These are phyloP conservation scores for Melitaea athalia DNA, from an alignment of 2,888 invertebrate species.

Conservation along the genomic window DNA sequence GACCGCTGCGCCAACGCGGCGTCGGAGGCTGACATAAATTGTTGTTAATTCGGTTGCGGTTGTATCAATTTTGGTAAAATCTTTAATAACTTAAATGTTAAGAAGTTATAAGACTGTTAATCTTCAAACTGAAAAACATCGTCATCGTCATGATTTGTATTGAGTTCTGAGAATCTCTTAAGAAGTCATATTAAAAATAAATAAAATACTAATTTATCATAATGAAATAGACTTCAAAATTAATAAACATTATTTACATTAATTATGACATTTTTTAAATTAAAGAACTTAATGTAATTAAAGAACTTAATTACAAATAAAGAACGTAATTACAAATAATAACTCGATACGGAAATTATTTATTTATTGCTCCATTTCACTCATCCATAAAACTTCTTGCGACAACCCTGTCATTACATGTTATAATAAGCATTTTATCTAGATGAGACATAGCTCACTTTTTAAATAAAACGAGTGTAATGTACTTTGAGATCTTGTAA, in stretches of 20 bases:
- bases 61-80: too few relatives aligned
- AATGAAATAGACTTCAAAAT: too few relatives aligned
- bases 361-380: constrained; percentile 8
- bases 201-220: too few relatives aligned
- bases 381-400: constrained; percentile 7
- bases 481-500: constrained; percentile 7
- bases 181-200: too few relatives aligned
- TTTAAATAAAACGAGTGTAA: constrained; percentile 12
- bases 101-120: too few relatives aligned
- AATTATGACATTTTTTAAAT: neutral
- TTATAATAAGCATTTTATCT: constrained; percentile 14
- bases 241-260: neutral
- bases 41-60: too few relatives aligned
- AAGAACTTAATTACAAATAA: neutral
- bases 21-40: too few relatives aligned
- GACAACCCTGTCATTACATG: constrained; percentile 12
- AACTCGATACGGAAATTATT: constrained; percentile 5
- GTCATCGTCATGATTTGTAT: too few relatives aligned
- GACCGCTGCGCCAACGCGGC: too few relatives aligned
- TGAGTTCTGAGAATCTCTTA: too few relatives aligned
- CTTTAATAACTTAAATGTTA: too few relatives aligned
- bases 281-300: neutral
- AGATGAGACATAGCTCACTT: constrained; percentile 3
- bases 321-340: neutral
- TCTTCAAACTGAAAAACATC: too few relatives aligned